These are phyloP conservation scores for Ceratosolen solmsi DNA, from an alignment of 1,140 invertebrate genomes.

Conservation along the genomic window DNA sequence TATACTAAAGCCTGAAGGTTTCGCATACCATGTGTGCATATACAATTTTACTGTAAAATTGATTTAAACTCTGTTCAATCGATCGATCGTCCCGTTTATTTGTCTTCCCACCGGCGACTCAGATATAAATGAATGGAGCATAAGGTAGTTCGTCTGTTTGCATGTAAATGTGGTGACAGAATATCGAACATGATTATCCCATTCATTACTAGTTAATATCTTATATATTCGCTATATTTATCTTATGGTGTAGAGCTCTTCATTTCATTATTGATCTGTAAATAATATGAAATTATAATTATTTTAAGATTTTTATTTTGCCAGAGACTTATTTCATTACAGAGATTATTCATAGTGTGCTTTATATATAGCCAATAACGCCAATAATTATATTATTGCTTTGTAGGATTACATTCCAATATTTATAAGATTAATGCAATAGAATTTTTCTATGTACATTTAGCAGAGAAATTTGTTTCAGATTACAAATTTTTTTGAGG, in stretches of 20 bases:
- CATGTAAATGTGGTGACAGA: slow-evolving; percentile 46
- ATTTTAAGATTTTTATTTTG: slow-evolving; percentile 9
- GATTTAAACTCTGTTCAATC: too few species aligned
- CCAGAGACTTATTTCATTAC: not conserved
- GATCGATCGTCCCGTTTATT: too few species aligned
- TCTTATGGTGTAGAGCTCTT: too few species aligned
- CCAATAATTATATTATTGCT: not conserved
- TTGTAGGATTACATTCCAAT: not conserved
- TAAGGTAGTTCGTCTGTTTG: too few species aligned
- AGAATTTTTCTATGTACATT: not conserved
- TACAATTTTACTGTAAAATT: too few species aligned
- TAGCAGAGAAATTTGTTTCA: not conserved
- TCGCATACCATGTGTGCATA: too few species aligned
- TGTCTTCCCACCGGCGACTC: too few species aligned
- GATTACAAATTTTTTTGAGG: not conserved
- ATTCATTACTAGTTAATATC: slow-evolving; percentile 67
- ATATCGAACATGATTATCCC: slow-evolving; percentile 66
- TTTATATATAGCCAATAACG: not conserved
- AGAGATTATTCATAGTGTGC: not conserved
- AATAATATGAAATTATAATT: slow-evolving; percentile 54
- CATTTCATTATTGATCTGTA: too few species aligned
- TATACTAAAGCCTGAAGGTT: too few species aligned
- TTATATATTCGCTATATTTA: slow-evolving; percentile 44
- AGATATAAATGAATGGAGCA: too few species aligned
- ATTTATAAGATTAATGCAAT: not conserved